Percentiles rank a stretch among this genome's conserved stretches.
These are phyloP conservation scores for Ischnura elegans DNA, from an alignment of 2,888 invertebrate species.

Conservation along the genomic window DNA sequence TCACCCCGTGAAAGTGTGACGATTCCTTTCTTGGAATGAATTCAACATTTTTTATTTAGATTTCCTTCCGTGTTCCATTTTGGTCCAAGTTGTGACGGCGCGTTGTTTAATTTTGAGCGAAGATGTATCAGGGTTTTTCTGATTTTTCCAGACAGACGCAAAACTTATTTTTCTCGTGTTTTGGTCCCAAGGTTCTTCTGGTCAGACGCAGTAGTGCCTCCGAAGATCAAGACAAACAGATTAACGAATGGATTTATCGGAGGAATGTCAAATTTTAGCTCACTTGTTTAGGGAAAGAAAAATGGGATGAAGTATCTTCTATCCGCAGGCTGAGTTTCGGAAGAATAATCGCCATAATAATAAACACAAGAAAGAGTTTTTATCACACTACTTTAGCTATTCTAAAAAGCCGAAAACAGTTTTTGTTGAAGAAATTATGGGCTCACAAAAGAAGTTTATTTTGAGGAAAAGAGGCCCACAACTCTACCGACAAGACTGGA, in stretches of 20 bases:
- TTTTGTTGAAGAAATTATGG: background rate
- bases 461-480: background rate
- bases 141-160: background rate
- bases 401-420: background rate
- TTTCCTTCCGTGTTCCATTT: background rate
- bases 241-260: constrained; percentile 27
- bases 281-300: background rate
- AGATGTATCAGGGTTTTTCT: background rate
- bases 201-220: background rate
- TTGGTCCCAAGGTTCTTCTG: background rate
- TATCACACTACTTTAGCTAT: background rate
- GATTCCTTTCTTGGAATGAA: background rate
- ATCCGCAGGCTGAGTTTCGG: background rate
- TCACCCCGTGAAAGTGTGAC: background rate
- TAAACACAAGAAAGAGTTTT: background rate
- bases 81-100: background rate
- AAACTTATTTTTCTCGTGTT: background rate
- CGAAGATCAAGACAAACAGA: constrained; percentile 4
- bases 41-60: background rate
- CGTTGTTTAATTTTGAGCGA: background rate
- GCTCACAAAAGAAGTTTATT: background rate
- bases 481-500: background rate
- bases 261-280: background rate
- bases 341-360: background rate
- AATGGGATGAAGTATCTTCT: background rate